phyloP scores from a whole-genome alignment of 2,113 vertebrate species.

The Camarhynchus parvulus region DNA sequence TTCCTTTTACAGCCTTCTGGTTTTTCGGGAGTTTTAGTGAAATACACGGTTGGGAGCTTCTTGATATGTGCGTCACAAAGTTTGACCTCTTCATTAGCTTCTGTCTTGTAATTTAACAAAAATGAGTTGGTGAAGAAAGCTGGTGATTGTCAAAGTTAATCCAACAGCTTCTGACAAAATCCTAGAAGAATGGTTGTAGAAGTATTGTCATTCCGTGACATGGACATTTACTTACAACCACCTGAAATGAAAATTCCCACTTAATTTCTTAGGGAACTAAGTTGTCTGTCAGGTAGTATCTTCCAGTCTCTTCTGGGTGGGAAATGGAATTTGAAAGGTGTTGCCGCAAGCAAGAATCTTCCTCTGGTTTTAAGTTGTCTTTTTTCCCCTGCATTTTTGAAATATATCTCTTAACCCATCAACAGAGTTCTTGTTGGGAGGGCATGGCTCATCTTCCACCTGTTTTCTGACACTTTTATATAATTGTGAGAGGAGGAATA shows the following conservation, averaged over 20 bases:
- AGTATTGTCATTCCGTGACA: background rate
- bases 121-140: accelerated
- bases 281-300: background rate
- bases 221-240: background rate
- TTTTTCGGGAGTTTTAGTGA: background rate
- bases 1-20: background rate
- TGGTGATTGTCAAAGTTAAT: background rate
- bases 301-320: background rate
- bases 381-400: background rate
- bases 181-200: background rate
- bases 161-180: background rate
- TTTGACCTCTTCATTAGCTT: background rate
- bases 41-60: accelerated
- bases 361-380: background rate
- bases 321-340: background rate
- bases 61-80: accelerated
- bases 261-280: background rate
- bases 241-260: background rate
- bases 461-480: background rate
- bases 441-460: background rate
- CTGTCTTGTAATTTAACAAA: background rate
- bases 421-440: background rate
- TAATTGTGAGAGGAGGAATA: background rate
- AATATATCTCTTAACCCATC: background rate
- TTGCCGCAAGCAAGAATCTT: background rate